Evolutionary conservation across 1,140 invertebrate species (phyloP).

Genomic region (Pogonus chalceus): DNA sequence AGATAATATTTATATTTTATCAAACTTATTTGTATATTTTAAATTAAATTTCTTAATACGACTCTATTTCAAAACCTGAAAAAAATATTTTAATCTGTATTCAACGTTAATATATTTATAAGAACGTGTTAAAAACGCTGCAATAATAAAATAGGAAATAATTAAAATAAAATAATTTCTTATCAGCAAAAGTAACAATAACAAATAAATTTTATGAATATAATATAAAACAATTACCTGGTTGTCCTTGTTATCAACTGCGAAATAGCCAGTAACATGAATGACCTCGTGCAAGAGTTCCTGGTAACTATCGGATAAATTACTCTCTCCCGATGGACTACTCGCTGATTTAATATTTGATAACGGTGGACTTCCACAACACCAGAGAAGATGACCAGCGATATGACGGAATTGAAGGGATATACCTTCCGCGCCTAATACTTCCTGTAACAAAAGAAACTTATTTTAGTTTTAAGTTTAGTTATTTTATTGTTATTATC

Average conservation of each 20-base stretch:
- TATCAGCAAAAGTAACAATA: background rate
- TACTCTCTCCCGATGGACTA: constrained; percentile 28
- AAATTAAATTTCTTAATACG: background rate
- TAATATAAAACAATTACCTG: constrained; percentile 49
- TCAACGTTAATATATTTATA: too few relatives aligned
- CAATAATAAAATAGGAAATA: background rate
- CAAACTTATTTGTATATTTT: background rate
- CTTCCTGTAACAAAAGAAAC: constrained; percentile 50
- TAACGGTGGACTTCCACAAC: constrained; percentile 49
- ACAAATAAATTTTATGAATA: background rate
- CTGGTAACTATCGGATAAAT: constrained; percentile 23
- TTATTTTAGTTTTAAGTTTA: too few relatives aligned
- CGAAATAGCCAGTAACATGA: constrained; percentile 70
- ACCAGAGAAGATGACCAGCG: constrained; percentile 72
- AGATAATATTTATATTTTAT: too few relatives aligned
- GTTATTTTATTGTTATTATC: too few relatives aligned
- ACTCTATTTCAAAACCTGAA: too few relatives aligned
- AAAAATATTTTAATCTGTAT: too few relatives aligned
- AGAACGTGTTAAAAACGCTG: background rate
- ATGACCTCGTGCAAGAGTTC: constrained; percentile 64
- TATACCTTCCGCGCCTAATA: constrained; percentile 74
- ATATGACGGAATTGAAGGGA: constrained; percentile 83
- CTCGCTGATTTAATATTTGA: constrained; percentile 30
- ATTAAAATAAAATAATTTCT: background rate
- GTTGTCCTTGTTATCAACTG: constrained; percentile 68